These are phyloP conservation scores for Heliconius hewitsoni DNA, from an alignment of 1,140 invertebrate genomes.

Conservation along the genomic window DNA sequence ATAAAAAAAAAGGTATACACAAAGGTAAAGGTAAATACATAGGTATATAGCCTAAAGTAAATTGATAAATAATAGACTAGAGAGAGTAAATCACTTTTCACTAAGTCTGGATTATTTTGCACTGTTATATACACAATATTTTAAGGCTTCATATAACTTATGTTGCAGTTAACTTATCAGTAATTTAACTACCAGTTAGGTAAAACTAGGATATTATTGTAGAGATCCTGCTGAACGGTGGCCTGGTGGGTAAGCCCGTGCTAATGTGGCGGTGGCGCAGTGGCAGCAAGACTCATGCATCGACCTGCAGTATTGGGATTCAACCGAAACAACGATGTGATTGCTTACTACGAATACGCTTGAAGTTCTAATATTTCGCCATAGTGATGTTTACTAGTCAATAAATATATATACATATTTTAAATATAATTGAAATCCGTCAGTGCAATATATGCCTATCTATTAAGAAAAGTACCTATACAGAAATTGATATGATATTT, in stretches of 20 bases:
- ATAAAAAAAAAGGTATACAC: not conserved
- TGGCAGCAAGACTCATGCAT: constrained; percentile 53
- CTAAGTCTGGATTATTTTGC: not conserved
- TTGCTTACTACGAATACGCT: constrained; percentile 46
- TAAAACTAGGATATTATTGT: constrained; percentile 60
- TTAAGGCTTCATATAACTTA: not conserved
- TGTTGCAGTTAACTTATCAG: constrained; percentile 11
- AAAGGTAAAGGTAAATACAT: too few relatives aligned
- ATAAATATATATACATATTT: not conserved
- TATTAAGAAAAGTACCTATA: not conserved
- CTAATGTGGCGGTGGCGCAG: constrained; percentile 51
- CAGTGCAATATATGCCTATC: not conserved
- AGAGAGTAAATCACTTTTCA: not conserved
- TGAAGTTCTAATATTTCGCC: constrained; percentile 18
- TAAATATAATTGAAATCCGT: constrained; percentile 2
- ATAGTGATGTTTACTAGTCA: constrained; percentile 7
- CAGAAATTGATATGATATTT: not conserved
- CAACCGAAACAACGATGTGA: constrained; percentile 45
- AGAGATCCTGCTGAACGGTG: constrained; percentile 45
- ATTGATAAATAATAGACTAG: not conserved
- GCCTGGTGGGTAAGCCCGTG: constrained; percentile 45
- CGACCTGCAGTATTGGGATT: constrained; percentile 56
- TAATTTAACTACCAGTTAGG: constrained; percentile 25
- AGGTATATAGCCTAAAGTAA: not conserved
- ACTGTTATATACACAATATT: not conserved